A percentile compares a stretch with the other conserved stretches of the same genome.
phyloP scores from a whole-genome alignment of 2,797 vertebrate genomes.

The Alectoris magna region DNA sequence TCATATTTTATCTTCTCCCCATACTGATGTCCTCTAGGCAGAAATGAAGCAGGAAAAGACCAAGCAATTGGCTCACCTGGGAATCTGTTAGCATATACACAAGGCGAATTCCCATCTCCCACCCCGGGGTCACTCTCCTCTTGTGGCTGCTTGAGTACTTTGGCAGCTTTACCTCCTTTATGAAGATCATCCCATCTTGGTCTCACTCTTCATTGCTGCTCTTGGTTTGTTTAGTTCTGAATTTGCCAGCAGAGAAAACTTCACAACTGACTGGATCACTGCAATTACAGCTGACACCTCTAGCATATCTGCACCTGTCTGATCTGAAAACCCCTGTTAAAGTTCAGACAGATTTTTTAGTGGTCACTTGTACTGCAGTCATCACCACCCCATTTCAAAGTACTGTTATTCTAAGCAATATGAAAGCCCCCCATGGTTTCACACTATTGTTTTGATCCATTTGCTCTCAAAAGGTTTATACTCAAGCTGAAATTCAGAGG shows the following conservation, averaged over 20 bases:
- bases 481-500: neutral
- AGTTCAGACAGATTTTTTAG: neutral
- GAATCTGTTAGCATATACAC: neutral
- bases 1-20: rapidly evolving
- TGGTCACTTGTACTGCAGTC: neutral
- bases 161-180: neutral
- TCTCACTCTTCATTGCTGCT: neutral
- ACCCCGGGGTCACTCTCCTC: neutral
- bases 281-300: neutral
- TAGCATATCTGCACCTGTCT: neutral
- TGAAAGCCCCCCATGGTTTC: neutral
- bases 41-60: neutral
- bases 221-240: neutral
- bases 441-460: neutral
- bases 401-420: neutral
- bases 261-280: neutral
- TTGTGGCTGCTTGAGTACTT: neutral
- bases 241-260: neutral
- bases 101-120: neutral
- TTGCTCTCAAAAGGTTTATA: neutral
- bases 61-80: neutral
- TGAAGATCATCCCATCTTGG: neutral
- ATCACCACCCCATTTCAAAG: neutral
- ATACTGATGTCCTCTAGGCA: neutral
- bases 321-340: neutral